A percentile compares a stretch with the other conserved stretches of the same genome.
Conservation (phyloP, 2,888 invertebrate species). For the Rhamphomyia laevipes region DNA sequence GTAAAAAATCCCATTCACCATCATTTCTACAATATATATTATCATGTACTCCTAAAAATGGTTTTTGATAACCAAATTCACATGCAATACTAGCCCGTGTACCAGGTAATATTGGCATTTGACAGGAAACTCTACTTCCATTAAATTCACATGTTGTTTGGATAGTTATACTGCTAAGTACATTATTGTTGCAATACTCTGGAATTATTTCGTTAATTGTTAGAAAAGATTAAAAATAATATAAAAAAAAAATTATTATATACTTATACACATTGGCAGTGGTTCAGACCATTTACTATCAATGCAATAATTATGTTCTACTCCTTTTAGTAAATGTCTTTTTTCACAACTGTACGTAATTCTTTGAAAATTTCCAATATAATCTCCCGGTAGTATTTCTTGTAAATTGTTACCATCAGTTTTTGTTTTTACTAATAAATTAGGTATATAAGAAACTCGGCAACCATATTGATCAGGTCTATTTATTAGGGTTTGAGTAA, state of each 20-base stretch:
- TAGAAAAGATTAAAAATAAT: no score
- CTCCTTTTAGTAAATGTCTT: not conserved
- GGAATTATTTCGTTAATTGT: not conserved
- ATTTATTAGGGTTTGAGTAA: conserved; percentile 13
- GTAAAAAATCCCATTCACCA: conserved; percentile 22
- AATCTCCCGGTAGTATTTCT: no score
- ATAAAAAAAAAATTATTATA: no score
- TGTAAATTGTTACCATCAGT: no score
- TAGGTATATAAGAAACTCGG: not conserved
- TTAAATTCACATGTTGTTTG: conserved; percentile 7
- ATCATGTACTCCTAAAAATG: not conserved
- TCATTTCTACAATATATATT: conserved; percentile 15
- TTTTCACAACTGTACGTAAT: not conserved
- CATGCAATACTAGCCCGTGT: conserved; percentile 13
- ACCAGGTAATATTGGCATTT: conserved; percentile 1
- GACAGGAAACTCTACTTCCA: conserved; percentile 6
- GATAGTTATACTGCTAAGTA: not conserved
- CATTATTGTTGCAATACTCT: conserved; percentile 1
- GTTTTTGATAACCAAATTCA: conserved; percentile 5
- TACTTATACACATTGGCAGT: conserved; percentile 8
- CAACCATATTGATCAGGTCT: conserved; percentile 13
- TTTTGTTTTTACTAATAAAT: no score
- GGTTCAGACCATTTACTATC: not conserved
- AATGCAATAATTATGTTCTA: not conserved
- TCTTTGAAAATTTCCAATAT: no score